These are phyloP conservation scores for Micromys minutus DNA, from an alignment of 2,113 vertebrate genomes.

Conservation along the genomic window DNA sequence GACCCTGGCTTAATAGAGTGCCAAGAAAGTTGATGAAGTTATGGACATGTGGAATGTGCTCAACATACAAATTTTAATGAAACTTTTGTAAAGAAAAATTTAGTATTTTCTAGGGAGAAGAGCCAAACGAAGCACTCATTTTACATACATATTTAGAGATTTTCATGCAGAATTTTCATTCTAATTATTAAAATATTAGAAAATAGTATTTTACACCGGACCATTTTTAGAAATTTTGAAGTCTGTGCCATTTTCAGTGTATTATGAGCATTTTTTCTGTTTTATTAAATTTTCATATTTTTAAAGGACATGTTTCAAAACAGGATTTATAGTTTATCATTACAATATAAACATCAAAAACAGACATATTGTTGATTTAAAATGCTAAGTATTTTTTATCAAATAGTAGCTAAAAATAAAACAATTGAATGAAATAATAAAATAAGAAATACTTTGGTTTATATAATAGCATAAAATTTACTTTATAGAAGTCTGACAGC, in stretches of 20 bases:
- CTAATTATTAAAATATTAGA: background rate
- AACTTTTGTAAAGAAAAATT: background rate
- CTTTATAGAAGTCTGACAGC: background rate
- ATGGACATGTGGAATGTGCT: background rate
- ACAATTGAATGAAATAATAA: background rate
- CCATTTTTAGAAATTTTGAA: background rate
- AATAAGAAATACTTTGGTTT: background rate
- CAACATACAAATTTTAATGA: background rate
- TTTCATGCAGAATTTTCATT: background rate
- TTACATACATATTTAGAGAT: background rate
- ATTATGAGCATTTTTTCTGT: background rate
- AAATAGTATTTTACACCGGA: background rate
- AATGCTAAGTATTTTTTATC: background rate
- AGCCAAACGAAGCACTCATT: background rate
- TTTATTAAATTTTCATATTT: background rate
- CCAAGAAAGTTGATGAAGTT: background rate
- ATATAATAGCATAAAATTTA: background rate
- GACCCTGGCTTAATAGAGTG: background rate
- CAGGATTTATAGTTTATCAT: background rate
- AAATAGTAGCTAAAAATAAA: background rate
- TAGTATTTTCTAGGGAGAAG: background rate
- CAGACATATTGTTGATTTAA: background rate
- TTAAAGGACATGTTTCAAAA: background rate
- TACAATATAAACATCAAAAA: background rate
- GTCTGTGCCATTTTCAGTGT: background rate